Conservation (phyloP, 2,113 vertebrate species). For the Oreochromis spilurus region DNA sequence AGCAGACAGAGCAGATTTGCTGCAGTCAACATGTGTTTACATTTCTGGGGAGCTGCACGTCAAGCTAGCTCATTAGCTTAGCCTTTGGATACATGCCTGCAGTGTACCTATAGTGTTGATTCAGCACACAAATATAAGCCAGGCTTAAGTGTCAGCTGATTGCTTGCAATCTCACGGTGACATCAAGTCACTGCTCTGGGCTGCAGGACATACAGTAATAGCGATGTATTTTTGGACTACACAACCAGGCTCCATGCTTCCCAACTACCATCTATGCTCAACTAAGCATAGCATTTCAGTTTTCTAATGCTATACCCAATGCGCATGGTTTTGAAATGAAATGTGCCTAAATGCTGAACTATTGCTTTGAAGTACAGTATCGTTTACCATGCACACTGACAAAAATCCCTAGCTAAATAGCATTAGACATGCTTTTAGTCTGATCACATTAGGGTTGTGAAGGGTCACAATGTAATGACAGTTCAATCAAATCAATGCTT, state of each 20-base stretch:
- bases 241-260: background rate
- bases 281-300: background rate
- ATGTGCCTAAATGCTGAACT: background rate
- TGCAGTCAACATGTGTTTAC: background rate
- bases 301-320: background rate
- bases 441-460: conserved; percentile 64
- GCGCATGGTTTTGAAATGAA: background rate
- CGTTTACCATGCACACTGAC: background rate
- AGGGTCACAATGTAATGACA: conserved; percentile 35
- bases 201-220: background rate
- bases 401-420: background rate
- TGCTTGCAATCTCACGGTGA: background rate
- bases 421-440: conserved; percentile 66
- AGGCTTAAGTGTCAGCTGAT: background rate
- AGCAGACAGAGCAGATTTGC: background rate
- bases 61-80: background rate
- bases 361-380: background rate
- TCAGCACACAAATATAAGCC: background rate
- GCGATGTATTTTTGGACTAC: background rate
- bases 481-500: conserved; percentile 63
- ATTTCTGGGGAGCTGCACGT: background rate
- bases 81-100: background rate
- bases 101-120: background rate
- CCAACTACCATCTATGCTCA: background rate
- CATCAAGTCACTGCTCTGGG: background rate